phyloP scores from a whole-genome alignment of 2,888 invertebrate genomes.

The Agrotis exclamationis region DNA sequence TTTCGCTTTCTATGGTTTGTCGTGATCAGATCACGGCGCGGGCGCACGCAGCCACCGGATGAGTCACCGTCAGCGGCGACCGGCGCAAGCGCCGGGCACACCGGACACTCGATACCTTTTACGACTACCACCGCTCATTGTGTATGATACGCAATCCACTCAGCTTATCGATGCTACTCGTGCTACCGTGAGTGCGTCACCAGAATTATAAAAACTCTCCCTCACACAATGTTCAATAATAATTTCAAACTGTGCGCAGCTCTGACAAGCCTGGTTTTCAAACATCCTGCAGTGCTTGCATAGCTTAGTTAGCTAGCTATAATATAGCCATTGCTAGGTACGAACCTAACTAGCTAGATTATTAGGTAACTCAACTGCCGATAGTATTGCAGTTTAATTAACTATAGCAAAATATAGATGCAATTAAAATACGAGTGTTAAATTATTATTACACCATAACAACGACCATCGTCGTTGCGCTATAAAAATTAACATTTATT shows the following conservation, averaged over 20 bases:
- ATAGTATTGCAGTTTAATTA: constrained; percentile 5
- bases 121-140: constrained; percentile 72
- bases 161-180: constrained; percentile 72
- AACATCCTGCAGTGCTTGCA: constrained; percentile 4
- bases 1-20: constrained; percentile 67
- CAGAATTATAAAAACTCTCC: constrained; percentile 59
- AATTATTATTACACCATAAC: neutral
- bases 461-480: too few relatives aligned
- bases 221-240: constrained; percentile 33
- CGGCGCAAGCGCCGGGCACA: constrained; percentile 66
- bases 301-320: too few relatives aligned
- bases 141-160: constrained; percentile 63
- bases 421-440: neutral
- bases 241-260: constrained; percentile 13
- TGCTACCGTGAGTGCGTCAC: constrained; percentile 54
- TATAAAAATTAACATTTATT: neutral
- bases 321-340: too few relatives aligned
- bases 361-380: neutral
- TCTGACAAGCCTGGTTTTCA: constrained; percentile 34
- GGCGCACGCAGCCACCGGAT: constrained; percentile 75
- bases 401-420: neutral
- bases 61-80: constrained; percentile 74
- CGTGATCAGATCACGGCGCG: constrained; percentile 75
- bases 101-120: constrained; percentile 77
- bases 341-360: constrained; percentile 1